A percentile compares a stretch with the other conserved stretches of the same genome.
These are phyloP conservation scores for Rhopilema esculentum DNA, from an alignment of 30 jellyfish, hydroid and myxozoan species.

Conservation along the genomic window DNA sequence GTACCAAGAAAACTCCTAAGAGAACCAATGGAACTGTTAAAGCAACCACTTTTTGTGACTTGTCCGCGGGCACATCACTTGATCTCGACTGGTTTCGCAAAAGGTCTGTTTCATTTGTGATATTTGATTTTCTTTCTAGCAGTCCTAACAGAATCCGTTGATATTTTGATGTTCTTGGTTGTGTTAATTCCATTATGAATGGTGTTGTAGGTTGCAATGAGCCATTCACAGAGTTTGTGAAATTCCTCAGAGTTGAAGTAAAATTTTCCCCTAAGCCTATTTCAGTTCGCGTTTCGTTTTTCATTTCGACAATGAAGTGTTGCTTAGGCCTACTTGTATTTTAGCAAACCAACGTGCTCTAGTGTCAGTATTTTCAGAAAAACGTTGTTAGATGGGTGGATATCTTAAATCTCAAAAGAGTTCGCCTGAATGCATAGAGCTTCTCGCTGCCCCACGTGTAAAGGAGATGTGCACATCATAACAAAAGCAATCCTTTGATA, in stretches of 20 bases:
- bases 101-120: neutral
- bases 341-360: too few species aligned
- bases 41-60: constrained; percentile 10
- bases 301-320: neutral
- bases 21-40: constrained; percentile 46
- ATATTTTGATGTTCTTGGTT: constrained; percentile 47
- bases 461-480: too few species aligned
- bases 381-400: neutral
- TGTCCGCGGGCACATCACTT: neutral
- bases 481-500: too few species aligned
- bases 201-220: neutral
- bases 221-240: neutral
- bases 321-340: too few species aligned
- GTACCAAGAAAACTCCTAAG: constrained; percentile 26
- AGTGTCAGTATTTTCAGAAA: neutral
- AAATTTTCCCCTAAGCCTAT: neutral
- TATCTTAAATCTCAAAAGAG: neutral
- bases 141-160: constrained; percentile 40
- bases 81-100: neutral
- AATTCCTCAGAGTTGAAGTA: neutral
- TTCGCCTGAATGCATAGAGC: too few species aligned
- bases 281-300: neutral
- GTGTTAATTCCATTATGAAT: neutral
- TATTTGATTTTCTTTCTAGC: neutral
- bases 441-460: too few species aligned